Percentiles rank a stretch among this genome's conserved stretches.
Conservation (phyloP, 2,113 vertebrate genomes). For the Vanacampus margaritifer region DNA sequence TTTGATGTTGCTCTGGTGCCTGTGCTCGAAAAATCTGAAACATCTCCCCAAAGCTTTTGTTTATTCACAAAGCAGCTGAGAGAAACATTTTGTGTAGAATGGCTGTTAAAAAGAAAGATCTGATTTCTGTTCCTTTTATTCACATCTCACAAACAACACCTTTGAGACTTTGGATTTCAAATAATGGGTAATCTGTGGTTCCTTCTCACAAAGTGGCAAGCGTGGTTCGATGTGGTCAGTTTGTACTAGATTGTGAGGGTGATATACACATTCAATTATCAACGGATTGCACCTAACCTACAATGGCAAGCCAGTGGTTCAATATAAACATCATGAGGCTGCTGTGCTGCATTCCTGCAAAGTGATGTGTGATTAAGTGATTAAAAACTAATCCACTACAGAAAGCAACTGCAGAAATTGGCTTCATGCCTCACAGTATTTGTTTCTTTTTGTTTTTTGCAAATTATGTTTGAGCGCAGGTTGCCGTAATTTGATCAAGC, state of each 20-base stretch:
- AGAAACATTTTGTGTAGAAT: neutral
- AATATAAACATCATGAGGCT: slow-evolving; percentile 37
- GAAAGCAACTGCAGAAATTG: slow-evolving; percentile 25
- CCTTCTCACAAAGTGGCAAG: slow-evolving; percentile 4
- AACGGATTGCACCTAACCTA: slow-evolving; percentile 25
- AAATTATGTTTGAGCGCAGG: slow-evolving; percentile 39
- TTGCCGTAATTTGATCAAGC: slow-evolving; percentile 44
- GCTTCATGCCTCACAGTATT: slow-evolving; percentile 18
- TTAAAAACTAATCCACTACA: neutral
- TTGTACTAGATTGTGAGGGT: neutral
- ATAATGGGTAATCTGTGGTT: slow-evolving; percentile 26
- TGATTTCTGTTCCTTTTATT: slow-evolving; percentile 3
- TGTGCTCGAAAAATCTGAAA: neutral
- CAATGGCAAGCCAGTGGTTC: slow-evolving; percentile 24
- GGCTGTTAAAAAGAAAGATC: neutral
- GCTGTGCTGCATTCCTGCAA: slow-evolving; percentile 17
- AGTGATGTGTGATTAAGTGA: neutral
- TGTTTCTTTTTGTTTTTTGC: slow-evolving; percentile 5
- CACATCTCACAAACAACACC: slow-evolving; percentile 17
- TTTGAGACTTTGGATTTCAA: slow-evolving; percentile 16
- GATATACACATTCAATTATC: slow-evolving; percentile 44
- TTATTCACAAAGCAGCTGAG: neutral
- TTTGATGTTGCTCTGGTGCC: neutral
- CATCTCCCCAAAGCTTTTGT: neutral
- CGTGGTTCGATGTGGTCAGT: neutral